Percentiles rank a stretch among this genome's conserved stretches.
Evolutionary conservation across 37 sponge, comb jelly and placozoan genomes (phyloP).

Genomic region (Bolinopsis microptera): DNA sequence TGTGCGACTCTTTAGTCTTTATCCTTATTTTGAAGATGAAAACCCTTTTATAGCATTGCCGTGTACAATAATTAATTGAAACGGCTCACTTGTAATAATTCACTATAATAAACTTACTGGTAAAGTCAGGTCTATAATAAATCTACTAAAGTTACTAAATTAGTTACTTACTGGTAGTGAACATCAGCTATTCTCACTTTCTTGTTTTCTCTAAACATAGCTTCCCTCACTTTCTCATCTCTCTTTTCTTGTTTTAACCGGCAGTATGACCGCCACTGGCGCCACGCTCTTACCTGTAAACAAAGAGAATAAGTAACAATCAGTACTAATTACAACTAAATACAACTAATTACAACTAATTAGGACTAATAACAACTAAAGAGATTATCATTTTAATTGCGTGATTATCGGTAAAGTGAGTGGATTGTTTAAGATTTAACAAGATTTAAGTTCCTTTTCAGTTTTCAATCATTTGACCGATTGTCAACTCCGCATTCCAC

Average conservation of each 20-base stretch:
- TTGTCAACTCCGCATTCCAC: not conserved
- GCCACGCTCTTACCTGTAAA: not conserved
- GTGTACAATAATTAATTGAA: too few species aligned
- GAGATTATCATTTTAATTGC: too few species aligned
- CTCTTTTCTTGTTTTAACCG: not conserved
- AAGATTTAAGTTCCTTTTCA: not conserved
- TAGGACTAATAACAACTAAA: too few species aligned
- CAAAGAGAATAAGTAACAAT: not conserved
- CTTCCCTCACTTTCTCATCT: slow-evolving; percentile 35
- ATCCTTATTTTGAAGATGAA: too few species aligned
- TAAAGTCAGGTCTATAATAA: too few species aligned
- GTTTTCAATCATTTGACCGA: not conserved
- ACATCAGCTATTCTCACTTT: not conserved
- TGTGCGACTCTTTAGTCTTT: not conserved
- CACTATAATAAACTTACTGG: too few species aligned
- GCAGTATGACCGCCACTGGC: not conserved
- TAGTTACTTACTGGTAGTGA: slow-evolving; percentile 17
- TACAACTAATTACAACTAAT: too few species aligned
- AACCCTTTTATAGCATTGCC: too few species aligned
- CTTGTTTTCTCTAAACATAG: slow-evolving; percentile 37
- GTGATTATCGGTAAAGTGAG: not conserved
- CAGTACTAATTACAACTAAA: too few species aligned
- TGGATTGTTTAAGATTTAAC: not conserved
- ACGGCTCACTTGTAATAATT: too few species aligned
- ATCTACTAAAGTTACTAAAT: too few species aligned